Evolutionary conservation across 2,797 vertebrate species (phyloP), one percentile per base, ranked within the genome.

Genomic region (Xerus rutilus): DNA sequence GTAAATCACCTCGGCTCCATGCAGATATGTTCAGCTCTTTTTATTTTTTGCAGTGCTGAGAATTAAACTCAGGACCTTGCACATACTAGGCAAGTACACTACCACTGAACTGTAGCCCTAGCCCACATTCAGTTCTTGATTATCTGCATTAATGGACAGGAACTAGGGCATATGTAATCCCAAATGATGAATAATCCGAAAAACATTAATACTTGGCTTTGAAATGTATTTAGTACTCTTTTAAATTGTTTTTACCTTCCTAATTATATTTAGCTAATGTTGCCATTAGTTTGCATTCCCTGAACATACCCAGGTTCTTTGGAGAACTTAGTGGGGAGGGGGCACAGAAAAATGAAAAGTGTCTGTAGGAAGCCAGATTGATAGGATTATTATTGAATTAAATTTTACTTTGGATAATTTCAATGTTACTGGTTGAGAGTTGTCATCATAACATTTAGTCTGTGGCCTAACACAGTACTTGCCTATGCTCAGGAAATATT

Each of bases 121-220:
- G 45, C 57, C 79, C 45, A 32, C 72, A 64, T n/a, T 49, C 43
- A 76, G 7, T 47, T 93, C 45, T 89, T 85, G 59, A 91, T 84
- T 72, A 54, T 84, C 65, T 89, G 39, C 74, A 79, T 65, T 91
- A 86, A 72, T 89, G 93, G 47, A 17, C 45, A 32, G 54, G 35
- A 93, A 54, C 64, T 69, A 78, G 79, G 79, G 28, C 43, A 81
- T 74, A 39, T 49, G 49, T 73, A 77, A 86, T 94, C 76, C 76
- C 92, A 94, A 86, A 81, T 87, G 92, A 59, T 84, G 35, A 49
- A 84, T 94, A 93, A 95, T 96, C 87, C 92, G 92, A 93, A 97
- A 96, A 76, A 93, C 83, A 86, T 96, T 96, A 96, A 91, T 95
- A 93, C 65, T 87, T 96, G 81, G 76, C 92, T 97, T 95, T 95